A percentile compares a stretch with the other conserved stretches of the same genome.
These are phyloP conservation scores for Phorcus lineatus DNA, from an alignment of 2,888 invertebrate genomes.

Conservation along the genomic window DNA sequence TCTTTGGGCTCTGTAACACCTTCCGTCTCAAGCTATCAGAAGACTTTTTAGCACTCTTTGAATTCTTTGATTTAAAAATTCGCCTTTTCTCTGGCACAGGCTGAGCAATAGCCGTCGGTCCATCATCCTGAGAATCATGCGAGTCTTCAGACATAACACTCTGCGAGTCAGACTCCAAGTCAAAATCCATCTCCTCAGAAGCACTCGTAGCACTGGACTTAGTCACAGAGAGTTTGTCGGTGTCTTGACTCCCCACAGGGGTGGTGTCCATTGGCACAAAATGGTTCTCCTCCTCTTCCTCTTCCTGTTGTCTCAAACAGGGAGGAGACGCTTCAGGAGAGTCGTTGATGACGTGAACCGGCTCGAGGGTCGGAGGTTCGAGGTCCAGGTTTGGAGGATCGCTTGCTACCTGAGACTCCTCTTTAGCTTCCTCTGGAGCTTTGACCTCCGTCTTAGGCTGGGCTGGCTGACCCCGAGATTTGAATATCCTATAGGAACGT, in stretches of 20 bases:
- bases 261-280: conserved; percentile 16
- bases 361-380: conserved; percentile 6
- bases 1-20: conserved; percentile 60
- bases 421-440: not conserved
- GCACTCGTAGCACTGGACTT: not conserved
- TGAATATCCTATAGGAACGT: conserved; percentile 43
- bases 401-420: not conserved
- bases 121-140: conserved; percentile 33
- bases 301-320: not conserved
- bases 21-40: conserved; percentile 44
- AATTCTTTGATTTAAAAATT: conserved; percentile 64
- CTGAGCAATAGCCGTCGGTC: not conserved
- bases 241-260: not conserved
- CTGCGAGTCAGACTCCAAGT: conserved; percentile 20
- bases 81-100: conserved; percentile 53
- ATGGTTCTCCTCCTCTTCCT: not conserved
- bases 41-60: conserved; percentile 31
- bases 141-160: conserved; percentile 26
- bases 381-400: conserved; percentile 16
- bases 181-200: not conserved
- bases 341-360: not conserved
- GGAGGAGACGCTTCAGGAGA: conserved; percentile 9
- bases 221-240: not conserved
- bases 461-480: conserved; percentile 36
- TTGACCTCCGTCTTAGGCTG: conserved; percentile 17